Conservation (phyloP, 1,140 invertebrate species). For the Harpegnathos saltator region DNA sequence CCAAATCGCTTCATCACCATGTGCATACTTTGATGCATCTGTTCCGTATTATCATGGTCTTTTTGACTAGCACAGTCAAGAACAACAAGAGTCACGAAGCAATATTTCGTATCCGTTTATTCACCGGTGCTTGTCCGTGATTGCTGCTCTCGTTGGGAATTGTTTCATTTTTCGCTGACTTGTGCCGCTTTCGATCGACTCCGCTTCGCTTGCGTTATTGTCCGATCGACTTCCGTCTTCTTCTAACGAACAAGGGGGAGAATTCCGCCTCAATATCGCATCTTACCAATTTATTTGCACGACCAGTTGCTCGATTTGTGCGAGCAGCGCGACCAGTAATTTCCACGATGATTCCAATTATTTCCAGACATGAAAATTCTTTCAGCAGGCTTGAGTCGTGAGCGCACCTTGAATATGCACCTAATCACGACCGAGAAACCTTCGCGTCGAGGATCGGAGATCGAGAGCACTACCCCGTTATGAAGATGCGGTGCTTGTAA, state of each 20-base stretch:
- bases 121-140: no score
- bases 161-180: neutral
- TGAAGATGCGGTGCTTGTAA: constrained; percentile 47
- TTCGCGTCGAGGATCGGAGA: constrained; percentile 64
- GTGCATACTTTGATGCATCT: no score
- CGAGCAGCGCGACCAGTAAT: neutral
- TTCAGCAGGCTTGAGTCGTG: constrained; percentile 34
- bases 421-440: constrained; percentile 37
- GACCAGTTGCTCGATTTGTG: neutral
- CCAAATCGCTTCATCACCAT: no score
- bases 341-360: neutral
- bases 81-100: no score
- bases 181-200: neutral
- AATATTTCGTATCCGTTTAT: neutral
- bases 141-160: no score
- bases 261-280: neutral
- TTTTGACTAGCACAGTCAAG: no score
- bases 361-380: neutral
- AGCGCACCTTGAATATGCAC: neutral
- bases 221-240: neutral
- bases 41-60: no score
- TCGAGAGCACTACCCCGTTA: constrained; percentile 46
- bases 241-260: neutral
- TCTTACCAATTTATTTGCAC: neutral
- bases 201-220: neutral